Percentiles rank a stretch among this genome's conserved stretches.
Evolutionary conservation across 2,888 invertebrate species (phyloP).

Genomic region (Ligdia adustata): DNA sequence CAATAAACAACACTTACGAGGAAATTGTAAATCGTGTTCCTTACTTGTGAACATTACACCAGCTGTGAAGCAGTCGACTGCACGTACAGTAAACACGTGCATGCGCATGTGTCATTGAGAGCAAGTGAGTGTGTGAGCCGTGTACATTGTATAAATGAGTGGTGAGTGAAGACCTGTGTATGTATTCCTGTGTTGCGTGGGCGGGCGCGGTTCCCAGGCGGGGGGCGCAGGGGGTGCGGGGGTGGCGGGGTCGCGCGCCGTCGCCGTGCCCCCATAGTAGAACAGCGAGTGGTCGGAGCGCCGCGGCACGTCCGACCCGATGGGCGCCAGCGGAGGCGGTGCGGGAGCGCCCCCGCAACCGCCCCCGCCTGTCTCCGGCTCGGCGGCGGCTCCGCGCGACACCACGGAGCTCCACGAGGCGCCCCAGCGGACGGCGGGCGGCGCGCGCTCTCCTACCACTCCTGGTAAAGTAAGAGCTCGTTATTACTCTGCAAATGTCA

Average conservation of each 20-base stretch:
- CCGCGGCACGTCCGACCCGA: conserved; percentile 66
- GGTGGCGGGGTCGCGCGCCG: conserved; percentile 40
- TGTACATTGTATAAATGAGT: too few relatives aligned
- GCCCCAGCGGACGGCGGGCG: conserved; percentile 56
- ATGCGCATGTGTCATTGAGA: too few relatives aligned
- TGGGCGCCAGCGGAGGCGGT: conserved; percentile 57
- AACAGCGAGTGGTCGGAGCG: conserved; percentile 72
- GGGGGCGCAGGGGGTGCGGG: conserved; percentile 35
- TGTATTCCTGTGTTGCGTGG: conserved; percentile 20
- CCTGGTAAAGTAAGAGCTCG: too few relatives aligned
- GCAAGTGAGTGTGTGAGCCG: too few relatives aligned
- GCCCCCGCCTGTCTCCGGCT: conserved; percentile 36
- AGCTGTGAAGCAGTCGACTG: too few relatives aligned
- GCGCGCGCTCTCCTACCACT: conserved; percentile 21
- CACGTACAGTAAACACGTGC: too few relatives aligned
- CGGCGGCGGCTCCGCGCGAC: conserved; percentile 45
- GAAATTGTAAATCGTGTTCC: too few relatives aligned
- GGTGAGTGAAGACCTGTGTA: too few relatives aligned
- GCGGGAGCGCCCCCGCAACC: conserved; percentile 17
- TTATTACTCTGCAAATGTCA: too few relatives aligned
- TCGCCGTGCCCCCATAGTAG: conserved; percentile 74
- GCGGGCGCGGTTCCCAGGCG: conserved; percentile 22
- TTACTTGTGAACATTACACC: too few relatives aligned
- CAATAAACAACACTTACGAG: too few relatives aligned
- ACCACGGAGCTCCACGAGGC: conserved; percentile 69